Percentiles rank a stretch among this genome's conserved stretches.
Conservation (phyloP, 2,888 invertebrate genomes). For the Chironomus tentans region DNA sequence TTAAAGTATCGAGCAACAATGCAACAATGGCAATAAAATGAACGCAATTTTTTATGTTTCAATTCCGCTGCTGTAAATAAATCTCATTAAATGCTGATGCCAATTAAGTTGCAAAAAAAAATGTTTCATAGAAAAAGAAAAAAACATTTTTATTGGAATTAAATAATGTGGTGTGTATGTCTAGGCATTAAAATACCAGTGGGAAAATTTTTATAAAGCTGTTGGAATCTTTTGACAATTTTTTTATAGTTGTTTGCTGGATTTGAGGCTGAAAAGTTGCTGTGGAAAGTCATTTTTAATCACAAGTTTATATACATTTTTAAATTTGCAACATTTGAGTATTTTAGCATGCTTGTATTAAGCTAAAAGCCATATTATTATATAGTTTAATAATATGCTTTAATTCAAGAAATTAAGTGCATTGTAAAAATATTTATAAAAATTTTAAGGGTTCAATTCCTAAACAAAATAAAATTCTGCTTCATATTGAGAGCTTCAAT, state of each 20-base stretch:
- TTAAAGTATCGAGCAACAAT: background rate
- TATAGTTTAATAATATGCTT: too few species aligned
- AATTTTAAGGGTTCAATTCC: too few species aligned
- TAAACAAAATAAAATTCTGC: too few species aligned
- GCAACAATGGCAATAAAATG: background rate
- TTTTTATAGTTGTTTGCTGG: background rate
- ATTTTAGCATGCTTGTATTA: too few species aligned
- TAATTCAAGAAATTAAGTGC: too few species aligned
- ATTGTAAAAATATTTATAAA: too few species aligned
- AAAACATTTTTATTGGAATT: background rate
- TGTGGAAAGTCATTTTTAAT: too few species aligned
- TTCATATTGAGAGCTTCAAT: too few species aligned
- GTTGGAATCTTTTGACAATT: background rate
- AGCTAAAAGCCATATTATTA: too few species aligned
- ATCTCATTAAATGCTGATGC: background rate
- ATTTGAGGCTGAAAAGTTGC: too few species aligned
- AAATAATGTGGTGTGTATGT: background rate
- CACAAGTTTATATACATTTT: too few species aligned
- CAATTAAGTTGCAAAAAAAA: constrained; percentile 8
- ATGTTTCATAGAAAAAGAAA: background rate
- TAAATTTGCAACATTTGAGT: too few species aligned
- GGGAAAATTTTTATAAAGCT: background rate
- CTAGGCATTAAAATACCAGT: background rate
- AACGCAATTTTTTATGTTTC: background rate
- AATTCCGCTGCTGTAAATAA: background rate